Percentiles rank a stretch among this genome's conserved stretches.
phyloP scores from a whole-genome alignment of 53 echinoderm and acorn worm genomes.

The Zoroaster sp. region DNA sequence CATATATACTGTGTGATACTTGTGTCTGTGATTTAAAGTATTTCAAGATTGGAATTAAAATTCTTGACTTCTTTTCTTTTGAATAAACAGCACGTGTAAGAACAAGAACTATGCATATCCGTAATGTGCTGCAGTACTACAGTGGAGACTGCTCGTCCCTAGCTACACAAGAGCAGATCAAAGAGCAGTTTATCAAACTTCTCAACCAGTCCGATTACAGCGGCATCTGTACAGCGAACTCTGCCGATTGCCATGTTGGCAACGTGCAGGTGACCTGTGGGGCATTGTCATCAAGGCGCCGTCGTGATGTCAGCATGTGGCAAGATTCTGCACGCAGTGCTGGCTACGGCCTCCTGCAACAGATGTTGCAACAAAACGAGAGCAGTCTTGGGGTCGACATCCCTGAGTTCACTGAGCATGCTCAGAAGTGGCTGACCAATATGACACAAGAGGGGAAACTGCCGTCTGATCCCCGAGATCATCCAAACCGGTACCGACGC shows the following conservation, averaged over 20 bases:
- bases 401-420: neutral
- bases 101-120: slow-evolving; percentile 1
- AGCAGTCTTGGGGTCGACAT: neutral
- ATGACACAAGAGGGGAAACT: slow-evolving; percentile 12
- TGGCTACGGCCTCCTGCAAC: neutral
- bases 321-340: neutral
- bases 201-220: slow-evolving; percentile 1
- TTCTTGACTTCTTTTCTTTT: neutral
- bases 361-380: neutral
- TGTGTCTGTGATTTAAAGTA: neutral
- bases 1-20: neutral
- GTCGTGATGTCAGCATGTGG: neutral
- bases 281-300: neutral
- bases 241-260: slow-evolving; percentile 54
- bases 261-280: slow-evolving; percentile 79
- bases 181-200: slow-evolving; percentile 52
- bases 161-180: slow-evolving; percentile 51
- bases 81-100: slow-evolving; percentile 12
- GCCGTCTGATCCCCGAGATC: neutral
- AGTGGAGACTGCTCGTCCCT: slow-evolving; percentile 64
- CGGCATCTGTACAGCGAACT: slow-evolving; percentile 45
- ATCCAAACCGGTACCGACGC: neutral
- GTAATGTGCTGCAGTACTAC: slow-evolving; percentile 67
- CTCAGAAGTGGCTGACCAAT: slow-evolving; percentile 22
- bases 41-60: neutral